Evolutionary conservation across 2,797 vertebrate genomes (phyloP).

Genomic region (Argentina silus): DNA sequence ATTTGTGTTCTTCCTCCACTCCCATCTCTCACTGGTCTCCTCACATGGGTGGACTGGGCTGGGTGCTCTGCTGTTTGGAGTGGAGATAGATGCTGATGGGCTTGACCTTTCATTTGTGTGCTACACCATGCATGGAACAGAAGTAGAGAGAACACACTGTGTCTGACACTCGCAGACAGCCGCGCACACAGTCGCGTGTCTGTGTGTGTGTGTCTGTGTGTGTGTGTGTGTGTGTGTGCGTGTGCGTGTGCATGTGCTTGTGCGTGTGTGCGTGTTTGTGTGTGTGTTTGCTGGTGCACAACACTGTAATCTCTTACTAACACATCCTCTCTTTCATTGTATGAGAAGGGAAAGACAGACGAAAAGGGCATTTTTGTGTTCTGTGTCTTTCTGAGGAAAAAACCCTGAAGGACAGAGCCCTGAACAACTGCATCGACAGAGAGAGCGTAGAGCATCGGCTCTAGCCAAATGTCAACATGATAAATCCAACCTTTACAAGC

Average conservation of each 20-base stretch:
- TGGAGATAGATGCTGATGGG: constrained; percentile 73
- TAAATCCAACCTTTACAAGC: constrained; percentile 85
- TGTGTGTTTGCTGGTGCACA: constrained; percentile 26
- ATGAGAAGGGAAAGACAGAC: constrained; percentile 64
- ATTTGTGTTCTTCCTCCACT: constrained; percentile 41
- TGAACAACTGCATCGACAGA: constrained; percentile 63
- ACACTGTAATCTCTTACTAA: constrained; percentile 67
- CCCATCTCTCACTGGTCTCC: constrained; percentile 48
- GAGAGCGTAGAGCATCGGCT: constrained; percentile 55
- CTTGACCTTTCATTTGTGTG: constrained; percentile 76
- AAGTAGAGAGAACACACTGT: constrained; percentile 45
- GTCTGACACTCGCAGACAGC: constrained; percentile 55
- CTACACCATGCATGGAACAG: constrained; percentile 62
- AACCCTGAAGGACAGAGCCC: constrained; percentile 57
- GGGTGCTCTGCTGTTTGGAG: constrained; percentile 56
- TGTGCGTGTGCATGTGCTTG: neutral
- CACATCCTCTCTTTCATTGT: constrained; percentile 63
- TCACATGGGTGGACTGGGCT: constrained; percentile 58
- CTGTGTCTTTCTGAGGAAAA: constrained; percentile 53
- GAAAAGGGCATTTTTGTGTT: constrained; percentile 75
- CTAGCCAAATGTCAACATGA: constrained; percentile 82
- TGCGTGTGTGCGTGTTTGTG: neutral
- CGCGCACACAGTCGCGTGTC: neutral
- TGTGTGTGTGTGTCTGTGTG: neutral
- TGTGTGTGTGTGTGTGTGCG: neutral